phyloP scores from a whole-genome alignment of 2,888 invertebrate species.

The Apodemia duryi region DNA sequence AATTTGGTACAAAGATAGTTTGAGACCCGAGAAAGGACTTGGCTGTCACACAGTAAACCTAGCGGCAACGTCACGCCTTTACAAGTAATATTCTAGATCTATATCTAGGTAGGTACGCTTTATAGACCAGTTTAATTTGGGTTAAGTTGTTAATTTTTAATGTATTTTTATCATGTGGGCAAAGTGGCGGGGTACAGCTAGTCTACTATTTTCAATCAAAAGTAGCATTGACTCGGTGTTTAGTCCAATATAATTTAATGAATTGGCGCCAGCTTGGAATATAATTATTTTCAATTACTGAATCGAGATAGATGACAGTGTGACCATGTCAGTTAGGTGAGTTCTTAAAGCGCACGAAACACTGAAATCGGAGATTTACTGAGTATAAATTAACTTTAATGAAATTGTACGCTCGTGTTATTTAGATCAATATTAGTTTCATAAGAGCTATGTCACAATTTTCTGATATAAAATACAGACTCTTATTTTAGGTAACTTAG shows the following conservation, averaged over 20 bases:
- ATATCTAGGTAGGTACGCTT: too few species aligned
- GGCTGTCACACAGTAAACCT: too few species aligned
- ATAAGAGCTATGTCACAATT: too few species aligned
- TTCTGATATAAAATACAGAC: too few species aligned
- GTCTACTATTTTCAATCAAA: constrained; percentile 36
- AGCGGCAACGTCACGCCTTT: too few species aligned
- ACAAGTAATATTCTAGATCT: too few species aligned
- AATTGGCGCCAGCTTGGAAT: constrained; percentile 38
- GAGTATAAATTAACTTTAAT: not conserved
- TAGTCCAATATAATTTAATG: constrained; percentile 36
- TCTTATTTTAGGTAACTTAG: too few species aligned
- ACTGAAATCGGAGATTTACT: not conserved
- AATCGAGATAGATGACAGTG: constrained; percentile 31
- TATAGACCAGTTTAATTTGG: too few species aligned
- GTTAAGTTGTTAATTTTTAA: too few species aligned
- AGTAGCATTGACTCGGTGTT: constrained; percentile 35
- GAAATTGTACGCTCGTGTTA: not conserved
- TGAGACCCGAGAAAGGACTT: too few species aligned
- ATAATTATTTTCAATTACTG: constrained; percentile 43
- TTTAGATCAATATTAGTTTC: not conserved
- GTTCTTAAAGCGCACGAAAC: not conserved
- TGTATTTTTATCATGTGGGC: too few species aligned
- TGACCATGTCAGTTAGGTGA: not conserved
- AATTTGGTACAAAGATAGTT: too few species aligned
- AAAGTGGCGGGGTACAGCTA: not conserved